phyloP scores from a whole-genome alignment of 2,797 vertebrate species.

The Pangasius krempfi region DNA sequence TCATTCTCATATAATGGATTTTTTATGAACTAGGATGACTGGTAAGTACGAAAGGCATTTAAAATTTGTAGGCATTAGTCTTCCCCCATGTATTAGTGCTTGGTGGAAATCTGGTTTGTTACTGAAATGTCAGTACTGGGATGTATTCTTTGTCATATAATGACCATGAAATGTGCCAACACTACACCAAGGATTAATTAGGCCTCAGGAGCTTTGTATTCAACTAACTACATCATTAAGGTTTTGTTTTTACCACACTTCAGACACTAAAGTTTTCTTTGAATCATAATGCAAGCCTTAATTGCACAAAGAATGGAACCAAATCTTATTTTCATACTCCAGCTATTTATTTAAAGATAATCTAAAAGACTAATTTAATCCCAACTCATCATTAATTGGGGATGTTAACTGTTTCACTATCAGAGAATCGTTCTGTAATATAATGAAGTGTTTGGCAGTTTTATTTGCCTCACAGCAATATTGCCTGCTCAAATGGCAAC shows the following conservation, averaged over 20 bases:
- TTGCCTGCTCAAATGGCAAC: background rate
- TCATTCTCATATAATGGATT: background rate
- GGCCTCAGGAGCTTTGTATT: slow-evolving; percentile 24
- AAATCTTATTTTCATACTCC: background rate
- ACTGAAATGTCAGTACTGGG: background rate
- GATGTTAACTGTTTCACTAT: background rate
- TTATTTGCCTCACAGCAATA: background rate
- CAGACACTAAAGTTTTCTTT: slow-evolving; percentile 8
- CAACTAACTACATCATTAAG: slow-evolving; percentile 5
- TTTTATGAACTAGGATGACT: background rate
- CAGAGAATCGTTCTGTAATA: background rate
- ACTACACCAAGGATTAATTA: slow-evolving; percentile 22
- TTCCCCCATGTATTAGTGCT: background rate
- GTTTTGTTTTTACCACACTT: slow-evolving; percentile 3
- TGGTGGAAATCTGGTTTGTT: background rate
- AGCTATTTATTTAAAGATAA: slow-evolving; percentile 7
- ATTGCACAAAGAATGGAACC: background rate
- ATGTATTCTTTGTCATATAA: slow-evolving; percentile 26
- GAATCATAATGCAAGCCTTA: background rate
- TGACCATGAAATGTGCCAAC: slow-evolving; percentile 20
- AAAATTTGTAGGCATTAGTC: background rate
- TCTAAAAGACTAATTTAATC: background rate
- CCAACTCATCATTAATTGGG: background rate
- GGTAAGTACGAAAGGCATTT: background rate
- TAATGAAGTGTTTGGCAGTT: background rate